phyloP scores from a whole-genome alignment of 2,113 vertebrate species.

The Tragulus kanchil region DNA sequence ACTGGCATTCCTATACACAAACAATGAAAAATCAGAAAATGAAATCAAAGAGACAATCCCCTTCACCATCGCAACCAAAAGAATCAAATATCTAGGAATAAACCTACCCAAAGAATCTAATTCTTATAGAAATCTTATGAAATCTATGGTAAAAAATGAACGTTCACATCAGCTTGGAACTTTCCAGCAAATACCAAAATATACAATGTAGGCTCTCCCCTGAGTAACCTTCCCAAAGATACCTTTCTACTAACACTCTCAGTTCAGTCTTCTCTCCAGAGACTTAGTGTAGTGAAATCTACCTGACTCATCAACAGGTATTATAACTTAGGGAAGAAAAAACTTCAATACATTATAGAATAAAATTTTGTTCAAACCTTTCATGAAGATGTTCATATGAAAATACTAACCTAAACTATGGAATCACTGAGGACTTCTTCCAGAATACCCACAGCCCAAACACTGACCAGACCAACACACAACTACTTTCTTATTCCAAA shows the following conservation, averaged over 20 bases:
- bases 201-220: not conserved
- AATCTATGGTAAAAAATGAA: constrained; percentile 45
- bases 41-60: no score
- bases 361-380: not conserved
- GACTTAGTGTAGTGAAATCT: not conserved
- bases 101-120: no score
- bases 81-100: no score
- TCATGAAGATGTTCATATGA: not conserved
- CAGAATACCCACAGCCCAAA: not conserved
- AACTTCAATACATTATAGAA: not conserved
- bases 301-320: not conserved
- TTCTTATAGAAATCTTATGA: no score
- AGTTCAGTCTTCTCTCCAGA: constrained; percentile 10
- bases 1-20: no score
- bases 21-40: no score
- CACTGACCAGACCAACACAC: not conserved
- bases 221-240: not conserved
- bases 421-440: not conserved
- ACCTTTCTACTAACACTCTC: constrained; percentile 2
- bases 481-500: not conserved
- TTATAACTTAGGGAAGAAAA: constrained; percentile 6
- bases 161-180: not conserved
- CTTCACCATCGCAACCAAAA: no score
- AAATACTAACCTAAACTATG: not conserved
- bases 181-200: constrained; percentile 32